phyloP scores from a whole-genome alignment of 1,140 invertebrate genomes.

The Eulimnadia texana region DNA sequence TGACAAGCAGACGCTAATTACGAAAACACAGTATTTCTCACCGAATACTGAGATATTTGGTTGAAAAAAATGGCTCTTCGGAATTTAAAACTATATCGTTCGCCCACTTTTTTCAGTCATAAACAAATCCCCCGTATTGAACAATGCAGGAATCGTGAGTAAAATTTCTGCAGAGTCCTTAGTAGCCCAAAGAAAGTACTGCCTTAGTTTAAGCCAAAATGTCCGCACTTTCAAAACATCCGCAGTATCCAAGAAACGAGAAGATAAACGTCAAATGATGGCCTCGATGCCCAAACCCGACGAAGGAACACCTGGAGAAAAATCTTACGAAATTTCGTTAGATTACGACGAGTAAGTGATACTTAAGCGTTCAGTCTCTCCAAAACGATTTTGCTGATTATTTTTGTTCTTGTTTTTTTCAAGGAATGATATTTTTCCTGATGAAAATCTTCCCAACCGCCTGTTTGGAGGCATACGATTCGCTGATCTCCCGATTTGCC shows the following conservation, averaged over 20 bases:
- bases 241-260: constrained; percentile 28
- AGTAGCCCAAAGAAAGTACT: no score
- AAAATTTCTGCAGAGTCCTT: no score
- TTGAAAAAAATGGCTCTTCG: not conserved
- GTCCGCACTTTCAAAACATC: no score
- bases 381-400: constrained; percentile 2
- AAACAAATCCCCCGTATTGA: no score
- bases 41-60: not conserved
- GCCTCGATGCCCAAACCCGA: constrained; percentile 39
- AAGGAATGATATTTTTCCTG: constrained; percentile 56
- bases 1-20: not conserved
- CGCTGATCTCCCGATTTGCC: constrained; percentile 61
- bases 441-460: constrained; percentile 47
- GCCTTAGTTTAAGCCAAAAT: no score
- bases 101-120: not conserved
- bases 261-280: constrained; percentile 40
- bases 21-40: not conserved
- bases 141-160: no score
- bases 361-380: not conserved
- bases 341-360: constrained; percentile 25
- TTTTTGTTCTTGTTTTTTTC: constrained; percentile 24
- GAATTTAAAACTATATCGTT: not conserved
- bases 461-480: constrained; percentile 64
- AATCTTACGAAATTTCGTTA: constrained; percentile 40
- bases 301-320: constrained; percentile 52